Base-by-base conservation (phyloP, 2,888 invertebrate species). In the Drosophila parthenogenetica region DNA sequence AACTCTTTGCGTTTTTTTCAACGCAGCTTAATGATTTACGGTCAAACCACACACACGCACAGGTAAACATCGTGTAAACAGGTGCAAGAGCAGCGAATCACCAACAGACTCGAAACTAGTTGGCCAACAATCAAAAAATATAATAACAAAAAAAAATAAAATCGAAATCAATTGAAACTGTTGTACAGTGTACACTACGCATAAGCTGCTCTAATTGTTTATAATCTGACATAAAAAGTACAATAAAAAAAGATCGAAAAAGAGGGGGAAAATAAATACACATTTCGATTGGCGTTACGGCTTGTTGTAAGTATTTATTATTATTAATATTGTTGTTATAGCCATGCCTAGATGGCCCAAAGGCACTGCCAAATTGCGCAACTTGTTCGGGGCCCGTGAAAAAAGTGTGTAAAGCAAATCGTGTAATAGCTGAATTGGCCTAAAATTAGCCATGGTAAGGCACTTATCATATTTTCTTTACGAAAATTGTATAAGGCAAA, bases 141-240 rank as follows among this genome's bases (percentile, higher is more conserved):
- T 17, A 19, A 51, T 22, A 39, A 14, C 54, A 59, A 65, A 60
- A 61, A 39, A 49, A 35, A 61, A n/a, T n/a, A n/a, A n/a, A n/a
- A n/a, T n/a, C n/a, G n/a, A n/a, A n/a, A n/a, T n/a, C n/a, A n/a
- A n/a, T n/a, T n/a, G n/a, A n/a, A n/a, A n/a, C n/a, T n/a, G n/a
- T 73, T 69, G 50, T 43, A 37, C 50, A 43, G 14, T 40, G 11
- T 46, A 63, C 45, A 65, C 67, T 58, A 72, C 80, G 64, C 79
- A 78, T 66, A 67, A 80, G 73, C 67, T 77, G 83, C 86, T 81
- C 83, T 83, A 86, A 83, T 83, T 86, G 79, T 74, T 71, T 71
- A 64, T 83, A 83, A 81, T 69, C 65, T 69, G 70, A 70, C 65
- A 50, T 37, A 43, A 51, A 37, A 39, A 58, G 17, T 14, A 54